These are phyloP conservation scores for Eretmocerus hayati DNA, from an alignment of 2,888 invertebrate genomes.

Conservation along the genomic window DNA sequence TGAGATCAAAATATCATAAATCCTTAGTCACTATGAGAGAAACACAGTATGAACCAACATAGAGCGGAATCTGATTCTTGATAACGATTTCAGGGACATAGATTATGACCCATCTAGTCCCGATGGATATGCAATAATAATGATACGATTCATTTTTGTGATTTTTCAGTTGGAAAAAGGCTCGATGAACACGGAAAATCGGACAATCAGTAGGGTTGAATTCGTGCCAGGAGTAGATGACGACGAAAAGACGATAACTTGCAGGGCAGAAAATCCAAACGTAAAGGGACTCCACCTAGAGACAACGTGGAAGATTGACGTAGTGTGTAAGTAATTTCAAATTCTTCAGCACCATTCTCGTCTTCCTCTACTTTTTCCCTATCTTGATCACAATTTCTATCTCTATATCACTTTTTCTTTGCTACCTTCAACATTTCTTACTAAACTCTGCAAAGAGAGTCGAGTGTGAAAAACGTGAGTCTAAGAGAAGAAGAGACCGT, in stretches of 20 bases:
- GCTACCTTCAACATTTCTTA: too few species aligned
- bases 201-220: conserved; percentile 78
- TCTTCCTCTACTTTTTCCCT: too few species aligned
- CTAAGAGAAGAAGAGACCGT: conserved; percentile 9
- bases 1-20: too few species aligned
- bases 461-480: conserved; percentile 9
- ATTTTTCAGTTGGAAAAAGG: conserved; percentile 65
- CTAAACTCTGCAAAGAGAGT: too few species aligned
- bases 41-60: too few species aligned
- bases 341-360: conserved; percentile 18
- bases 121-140: too few species aligned
- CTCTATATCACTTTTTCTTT: too few species aligned
- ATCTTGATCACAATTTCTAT: conserved; percentile 2
- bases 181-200: conserved; percentile 53
- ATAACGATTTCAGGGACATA: too few species aligned
- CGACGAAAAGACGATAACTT: conserved; percentile 81
- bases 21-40: too few species aligned
- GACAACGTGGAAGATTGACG: conserved; percentile 79
- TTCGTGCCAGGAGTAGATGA: conserved; percentile 85
- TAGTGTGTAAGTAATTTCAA: conserved; percentile 72
- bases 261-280: conserved; percentile 86
- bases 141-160: not conserved
- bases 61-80: too few species aligned
- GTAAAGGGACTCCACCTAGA: conserved; percentile 76
- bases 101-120: too few species aligned